These are phyloP conservation scores for Scophthalmus maximus DNA, from an alignment of 2,113 vertebrate species.

Conservation along the genomic window DNA sequence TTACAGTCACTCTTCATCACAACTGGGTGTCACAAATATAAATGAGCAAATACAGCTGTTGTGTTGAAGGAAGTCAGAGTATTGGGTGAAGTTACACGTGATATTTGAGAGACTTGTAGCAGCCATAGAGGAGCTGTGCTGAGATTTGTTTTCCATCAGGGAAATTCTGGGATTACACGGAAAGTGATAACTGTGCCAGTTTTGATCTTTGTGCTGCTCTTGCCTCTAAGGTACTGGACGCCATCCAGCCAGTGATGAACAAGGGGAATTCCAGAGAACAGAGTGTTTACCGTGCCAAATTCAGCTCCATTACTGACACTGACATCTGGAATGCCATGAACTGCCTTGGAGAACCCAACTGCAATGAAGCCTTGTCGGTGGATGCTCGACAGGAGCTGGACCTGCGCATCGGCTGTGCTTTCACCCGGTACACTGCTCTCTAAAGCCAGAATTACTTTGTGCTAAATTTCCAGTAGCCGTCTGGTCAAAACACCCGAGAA, in stretches of 20 bases:
- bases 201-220: not conserved
- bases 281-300: conserved; percentile 90
- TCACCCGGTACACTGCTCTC: conserved; percentile 87
- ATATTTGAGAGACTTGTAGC: too few relatives aligned
- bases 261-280: conserved; percentile 76
- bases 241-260: conserved; percentile 90
- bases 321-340: conserved; percentile 97
- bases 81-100: too few relatives aligned
- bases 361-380: conserved; percentile 93
- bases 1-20: not conserved
- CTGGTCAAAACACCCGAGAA: not conserved
- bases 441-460: not conserved
- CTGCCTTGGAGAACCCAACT: conserved; percentile 90
- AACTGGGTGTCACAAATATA: too few relatives aligned
- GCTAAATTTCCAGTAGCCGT: too few relatives aligned
- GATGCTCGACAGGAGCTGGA: conserved; percentile 98
- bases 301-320: conserved; percentile 97
- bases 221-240: conserved; percentile 89
- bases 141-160: too few relatives aligned
- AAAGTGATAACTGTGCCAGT: not conserved
- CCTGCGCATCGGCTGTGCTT: conserved; percentile 96
- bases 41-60: not conserved
- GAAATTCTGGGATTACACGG: not conserved
- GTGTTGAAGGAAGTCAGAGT: too few relatives aligned
- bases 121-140: too few relatives aligned